Conservation (phyloP, 2,888 invertebrate genomes). For the Crocallis elinguaria region DNA sequence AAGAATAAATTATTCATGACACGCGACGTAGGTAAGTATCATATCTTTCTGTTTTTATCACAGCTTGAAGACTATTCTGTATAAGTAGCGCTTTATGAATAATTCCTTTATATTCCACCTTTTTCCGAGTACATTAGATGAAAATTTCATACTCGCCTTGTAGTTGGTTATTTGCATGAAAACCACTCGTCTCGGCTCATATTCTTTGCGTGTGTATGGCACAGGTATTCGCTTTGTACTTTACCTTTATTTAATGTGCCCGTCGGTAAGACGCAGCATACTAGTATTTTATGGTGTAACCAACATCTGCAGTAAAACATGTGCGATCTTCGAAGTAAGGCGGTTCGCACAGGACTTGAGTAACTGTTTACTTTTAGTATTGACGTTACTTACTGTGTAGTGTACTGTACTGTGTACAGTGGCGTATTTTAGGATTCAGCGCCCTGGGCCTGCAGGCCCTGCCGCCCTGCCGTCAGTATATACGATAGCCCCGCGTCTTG, state of each 20-base stretch:
- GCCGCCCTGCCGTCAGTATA: no score
- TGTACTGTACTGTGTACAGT: no score
- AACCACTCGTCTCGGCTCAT: constrained; percentile 31
- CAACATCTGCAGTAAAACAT: no score
- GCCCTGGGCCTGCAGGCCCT: no score
- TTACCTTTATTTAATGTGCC: constrained; percentile 21
- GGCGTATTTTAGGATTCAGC: no score
- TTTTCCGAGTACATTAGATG: constrained; percentile 49
- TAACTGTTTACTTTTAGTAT: no score
- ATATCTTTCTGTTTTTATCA: not conserved
- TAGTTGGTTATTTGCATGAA: constrained; percentile 41
- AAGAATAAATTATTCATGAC: no score
- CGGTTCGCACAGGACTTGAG: no score
- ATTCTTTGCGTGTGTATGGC: constrained; percentile 18
- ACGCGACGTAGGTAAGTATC: no score
- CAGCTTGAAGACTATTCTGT: not conserved
- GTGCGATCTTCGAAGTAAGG: no score
- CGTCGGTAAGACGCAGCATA: not conserved
- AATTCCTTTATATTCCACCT: constrained; percentile 53
- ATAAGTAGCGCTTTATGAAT: constrained; percentile 49
- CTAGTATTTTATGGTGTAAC: not conserved
- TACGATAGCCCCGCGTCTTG: no score
- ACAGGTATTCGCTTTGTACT: constrained; percentile 17
- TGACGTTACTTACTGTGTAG: no score
- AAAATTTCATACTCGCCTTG: constrained; percentile 46